A percentile compares a stretch with the other conserved stretches of the same genome.
phyloP scores from a whole-genome alignment of 2,113 vertebrate species.

The Porphyrio hochstetteri region DNA sequence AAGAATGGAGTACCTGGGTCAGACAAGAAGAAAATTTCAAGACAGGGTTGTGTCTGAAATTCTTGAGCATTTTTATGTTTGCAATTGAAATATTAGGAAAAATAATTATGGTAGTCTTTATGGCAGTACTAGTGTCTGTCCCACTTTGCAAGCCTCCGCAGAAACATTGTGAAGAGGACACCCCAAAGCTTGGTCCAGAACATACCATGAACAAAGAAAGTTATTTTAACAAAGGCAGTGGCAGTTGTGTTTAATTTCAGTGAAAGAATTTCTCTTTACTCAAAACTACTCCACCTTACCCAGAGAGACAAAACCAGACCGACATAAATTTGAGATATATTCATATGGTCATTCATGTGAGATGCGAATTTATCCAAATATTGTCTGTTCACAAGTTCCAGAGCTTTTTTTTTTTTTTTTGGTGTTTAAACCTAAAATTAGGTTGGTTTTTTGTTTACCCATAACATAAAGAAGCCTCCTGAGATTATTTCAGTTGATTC shows the following conservation, averaged over 20 bases:
- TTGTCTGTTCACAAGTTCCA: not conserved
- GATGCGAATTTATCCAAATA: not conserved
- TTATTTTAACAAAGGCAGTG: not conserved
- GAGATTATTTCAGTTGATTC: slow-evolving; percentile 61
- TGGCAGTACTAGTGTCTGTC: not conserved
- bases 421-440: not conserved
- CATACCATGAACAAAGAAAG: not conserved
- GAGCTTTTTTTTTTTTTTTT: not conserved
- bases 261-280: not conserved
- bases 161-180: not conserved
- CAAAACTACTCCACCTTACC: not conserved
- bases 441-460: not conserved
- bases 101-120: not conserved
- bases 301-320: not conserved
- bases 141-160: not conserved
- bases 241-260: not conserved
- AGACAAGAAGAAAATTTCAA: not conserved
- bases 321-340: slow-evolving; percentile 23
- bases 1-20: not conserved
- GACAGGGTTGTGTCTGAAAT: not conserved
- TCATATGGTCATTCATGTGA: not conserved
- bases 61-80: not conserved
- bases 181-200: not conserved
- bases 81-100: not conserved
- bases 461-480: slow-evolving; percentile 13